Evolutionary conservation across 2,888 invertebrate species (phyloP).

Genomic region (Sinodicranocentrus sp.): DNA sequence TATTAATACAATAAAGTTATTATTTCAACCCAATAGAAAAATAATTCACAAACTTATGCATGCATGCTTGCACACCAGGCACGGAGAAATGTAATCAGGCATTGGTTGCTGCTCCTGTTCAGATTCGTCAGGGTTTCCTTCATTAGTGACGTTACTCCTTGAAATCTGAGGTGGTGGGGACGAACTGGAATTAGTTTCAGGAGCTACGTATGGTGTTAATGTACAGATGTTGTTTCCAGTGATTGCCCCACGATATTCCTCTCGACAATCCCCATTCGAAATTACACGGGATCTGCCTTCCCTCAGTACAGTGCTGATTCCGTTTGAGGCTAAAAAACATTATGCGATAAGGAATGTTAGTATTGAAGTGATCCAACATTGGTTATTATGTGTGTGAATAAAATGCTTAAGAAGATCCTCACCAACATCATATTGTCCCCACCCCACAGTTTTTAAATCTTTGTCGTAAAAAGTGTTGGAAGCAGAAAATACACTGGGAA

Average conservation of each 20-base stretch:
- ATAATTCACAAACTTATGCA: background rate
- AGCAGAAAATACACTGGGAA: conserved; percentile 70
- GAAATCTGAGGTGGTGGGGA: conserved; percentile 2
- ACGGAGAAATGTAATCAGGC: conserved; percentile 64
- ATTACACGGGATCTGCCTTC: conserved; percentile 69
- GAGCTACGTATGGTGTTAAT: conserved; percentile 34
- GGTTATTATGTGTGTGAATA: background rate
- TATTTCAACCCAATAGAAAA: too few relatives aligned
- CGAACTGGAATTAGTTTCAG: background rate
- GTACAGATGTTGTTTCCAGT: conserved; percentile 74
- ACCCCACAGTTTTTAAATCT: conserved; percentile 69
- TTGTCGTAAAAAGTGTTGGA: conserved; percentile 70
- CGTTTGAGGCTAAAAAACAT: conserved; percentile 17
- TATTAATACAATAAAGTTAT: too few relatives aligned
- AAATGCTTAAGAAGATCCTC: too few relatives aligned
- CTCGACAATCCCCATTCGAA: conserved; percentile 66
- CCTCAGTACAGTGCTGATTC: conserved; percentile 69
- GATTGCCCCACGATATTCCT: conserved; percentile 63
- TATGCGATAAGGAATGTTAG: background rate
- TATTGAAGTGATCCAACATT: background rate
- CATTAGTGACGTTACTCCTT: conserved; percentile 45
- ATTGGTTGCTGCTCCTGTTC: background rate
- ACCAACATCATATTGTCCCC: conserved; percentile 71
- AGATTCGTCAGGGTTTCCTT: conserved; percentile 25
- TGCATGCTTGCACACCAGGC: conserved; percentile 49